Percentiles rank a stretch among this genome's conserved stretches.
These are phyloP conservation scores for Poecilia picta DNA, from an alignment of 2,797 vertebrate genomes.

Conservation along the genomic window DNA sequence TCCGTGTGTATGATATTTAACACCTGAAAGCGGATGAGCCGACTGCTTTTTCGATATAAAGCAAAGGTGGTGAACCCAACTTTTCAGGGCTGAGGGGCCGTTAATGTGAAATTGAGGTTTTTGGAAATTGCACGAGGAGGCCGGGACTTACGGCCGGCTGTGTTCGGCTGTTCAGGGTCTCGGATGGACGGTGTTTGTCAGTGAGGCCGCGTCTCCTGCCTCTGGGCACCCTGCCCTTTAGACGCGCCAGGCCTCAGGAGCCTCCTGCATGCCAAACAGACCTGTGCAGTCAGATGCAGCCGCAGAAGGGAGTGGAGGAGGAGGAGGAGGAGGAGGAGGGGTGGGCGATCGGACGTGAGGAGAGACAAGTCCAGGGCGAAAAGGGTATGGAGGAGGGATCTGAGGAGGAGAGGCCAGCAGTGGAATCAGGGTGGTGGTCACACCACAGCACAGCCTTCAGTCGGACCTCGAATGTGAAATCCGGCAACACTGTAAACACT, in stretches of 20 bases:
- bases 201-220: constrained; percentile 78
- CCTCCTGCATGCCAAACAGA: constrained; percentile 86
- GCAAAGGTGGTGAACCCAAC: constrained; percentile 54
- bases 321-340: constrained; percentile 8
- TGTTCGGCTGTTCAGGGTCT: constrained; percentile 53
- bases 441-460: constrained; percentile 72
- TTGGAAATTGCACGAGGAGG: constrained; percentile 50
- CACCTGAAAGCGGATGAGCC: constrained; percentile 74
- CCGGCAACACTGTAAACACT: constrained; percentile 68
- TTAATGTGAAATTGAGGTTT: constrained; percentile 29
- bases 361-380: constrained; percentile 63
- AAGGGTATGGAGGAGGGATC: constrained; percentile 67
- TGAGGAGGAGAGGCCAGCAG: constrained; percentile 41
- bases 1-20: constrained; percentile 78
- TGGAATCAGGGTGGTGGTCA: constrained; percentile 59
- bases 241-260: constrained; percentile 82
- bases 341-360: constrained; percentile 53
- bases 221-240: constrained; percentile 85
- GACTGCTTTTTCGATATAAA: constrained; percentile 45
- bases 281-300: constrained; percentile 80
- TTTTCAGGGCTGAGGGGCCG: constrained; percentile 25
- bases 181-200: constrained; percentile 75
- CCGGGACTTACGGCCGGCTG: constrained; percentile 28
- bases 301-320: constrained; percentile 35
- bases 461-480: constrained; percentile 82